A percentile compares a stretch with the other conserved stretches of the same genome.
These are phyloP conservation scores for Calameuta idolon DNA, from an alignment of 2,888 invertebrate species.

Conservation along the genomic window DNA sequence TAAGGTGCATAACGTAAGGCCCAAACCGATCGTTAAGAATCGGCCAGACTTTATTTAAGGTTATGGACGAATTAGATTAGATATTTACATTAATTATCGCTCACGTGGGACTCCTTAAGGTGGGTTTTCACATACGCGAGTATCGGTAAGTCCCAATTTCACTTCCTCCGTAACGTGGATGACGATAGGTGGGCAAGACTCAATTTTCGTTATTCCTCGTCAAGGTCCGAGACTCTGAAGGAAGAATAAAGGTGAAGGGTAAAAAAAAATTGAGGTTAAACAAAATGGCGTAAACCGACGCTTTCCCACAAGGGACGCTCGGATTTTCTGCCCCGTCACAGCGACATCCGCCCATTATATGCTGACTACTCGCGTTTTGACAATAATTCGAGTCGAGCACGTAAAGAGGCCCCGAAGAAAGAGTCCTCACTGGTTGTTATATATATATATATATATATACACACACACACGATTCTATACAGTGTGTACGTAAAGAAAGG, in stretches of 20 bases:
- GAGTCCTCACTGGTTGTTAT: constrained; percentile 13
- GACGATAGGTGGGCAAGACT: neutral
- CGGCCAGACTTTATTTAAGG: neutral
- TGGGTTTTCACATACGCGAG: neutral
- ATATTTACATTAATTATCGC: neutral
- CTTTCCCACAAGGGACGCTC: constrained; percentile 43
- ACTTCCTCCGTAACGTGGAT: neutral
- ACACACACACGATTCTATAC: neutral
- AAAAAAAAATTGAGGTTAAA: neutral
- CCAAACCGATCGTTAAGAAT: neutral
- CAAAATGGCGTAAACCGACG: neutral
- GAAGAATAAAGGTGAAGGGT: neutral
- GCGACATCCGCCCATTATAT: constrained; percentile 52
- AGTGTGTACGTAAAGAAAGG: constrained; percentile 4
- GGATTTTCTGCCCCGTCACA: constrained; percentile 43
- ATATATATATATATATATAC: constrained; percentile 6
- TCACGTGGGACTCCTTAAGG: neutral
- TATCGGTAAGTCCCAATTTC: neutral
- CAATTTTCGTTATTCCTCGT: neutral
- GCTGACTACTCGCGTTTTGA: constrained; percentile 38
- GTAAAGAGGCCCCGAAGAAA: constrained; percentile 21
- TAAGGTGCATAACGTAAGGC: constrained; percentile 29
- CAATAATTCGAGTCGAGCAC: constrained; percentile 29
- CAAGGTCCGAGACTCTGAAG: neutral
- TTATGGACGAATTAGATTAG: neutral